Percentiles rank a stretch among this genome's conserved stretches.
phyloP scores from a whole-genome alignment of 37 sponge, comb jelly and placozoan genomes.

The Theonella swinhoei region DNA sequence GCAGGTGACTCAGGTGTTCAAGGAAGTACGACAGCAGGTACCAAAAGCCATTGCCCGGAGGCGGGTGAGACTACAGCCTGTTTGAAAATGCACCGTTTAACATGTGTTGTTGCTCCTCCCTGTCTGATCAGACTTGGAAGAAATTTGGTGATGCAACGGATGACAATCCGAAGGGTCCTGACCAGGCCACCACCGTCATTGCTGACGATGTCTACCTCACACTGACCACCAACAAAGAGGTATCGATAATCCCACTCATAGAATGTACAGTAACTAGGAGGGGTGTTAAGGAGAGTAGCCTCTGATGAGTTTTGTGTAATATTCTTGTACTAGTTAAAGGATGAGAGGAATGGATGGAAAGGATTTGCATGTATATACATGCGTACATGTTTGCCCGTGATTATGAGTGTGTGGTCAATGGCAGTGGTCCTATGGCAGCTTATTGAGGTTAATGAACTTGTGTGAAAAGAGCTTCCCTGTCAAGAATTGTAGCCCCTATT shows the following conservation, averaged over 20 bases:
- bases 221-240: conserved; percentile 84
- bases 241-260: neutral
- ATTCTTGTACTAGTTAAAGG: too few species aligned
- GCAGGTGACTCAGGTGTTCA: conserved; percentile 67
- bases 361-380: too few species aligned
- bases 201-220: conserved; percentile 92
- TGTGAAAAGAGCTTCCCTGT: too few species aligned
- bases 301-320: too few species aligned
- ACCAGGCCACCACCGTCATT: conserved; percentile 78
- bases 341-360: too few species aligned
- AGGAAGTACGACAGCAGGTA: conserved; percentile 62
- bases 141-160: conserved; percentile 89
- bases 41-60: conserved; percentile 70
- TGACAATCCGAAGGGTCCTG: conserved; percentile 60
- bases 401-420: too few species aligned
- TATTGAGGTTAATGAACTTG: too few species aligned
- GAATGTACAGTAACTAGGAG: too few species aligned
- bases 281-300: too few species aligned
- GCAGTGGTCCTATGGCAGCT: too few species aligned
- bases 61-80: conserved; percentile 26
- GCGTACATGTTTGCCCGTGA: too few species aligned
- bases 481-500: too few species aligned
- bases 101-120: neutral
- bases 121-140: conserved; percentile 62
- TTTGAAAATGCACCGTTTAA: neutral